A percentile compares a stretch with the other conserved stretches of the same genome.
phyloP scores from a whole-genome alignment of 2,888 invertebrate species.

The Spisula subtruncata region DNA sequence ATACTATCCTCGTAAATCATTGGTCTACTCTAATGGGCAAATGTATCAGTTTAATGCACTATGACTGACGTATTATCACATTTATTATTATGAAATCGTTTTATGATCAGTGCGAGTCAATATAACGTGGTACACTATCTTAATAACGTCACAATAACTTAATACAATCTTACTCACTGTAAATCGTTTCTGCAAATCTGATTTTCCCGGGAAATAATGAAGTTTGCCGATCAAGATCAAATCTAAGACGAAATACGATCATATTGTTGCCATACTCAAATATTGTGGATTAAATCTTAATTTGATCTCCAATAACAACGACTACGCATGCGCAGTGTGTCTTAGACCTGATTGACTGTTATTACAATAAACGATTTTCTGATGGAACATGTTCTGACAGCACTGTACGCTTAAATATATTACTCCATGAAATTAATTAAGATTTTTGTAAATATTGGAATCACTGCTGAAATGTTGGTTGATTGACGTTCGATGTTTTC shows the following conservation, averaged over 20 bases:
- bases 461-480: background rate
- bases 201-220: background rate
- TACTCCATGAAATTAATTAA: background rate
- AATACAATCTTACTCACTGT: background rate
- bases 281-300: conserved; percentile 11
- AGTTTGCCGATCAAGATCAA: background rate
- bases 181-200: background rate
- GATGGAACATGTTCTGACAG: conserved; percentile 1
- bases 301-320: conserved; percentile 19
- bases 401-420: background rate
- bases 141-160: background rate
- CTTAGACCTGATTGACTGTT: background rate
- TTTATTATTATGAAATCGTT: no score
- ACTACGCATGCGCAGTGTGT: background rate
- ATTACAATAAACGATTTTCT: conserved; percentile 7
- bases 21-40: no score
- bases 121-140: background rate
- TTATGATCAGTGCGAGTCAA: background rate
- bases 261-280: background rate
- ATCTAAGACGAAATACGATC: background rate
- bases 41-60: background rate
- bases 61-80: background rate
- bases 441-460: background rate
- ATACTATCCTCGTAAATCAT: no score
- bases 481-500: background rate